Conservation (phyloP, 2,797 vertebrate genomes). For the Austrolebias charrua region DNA sequence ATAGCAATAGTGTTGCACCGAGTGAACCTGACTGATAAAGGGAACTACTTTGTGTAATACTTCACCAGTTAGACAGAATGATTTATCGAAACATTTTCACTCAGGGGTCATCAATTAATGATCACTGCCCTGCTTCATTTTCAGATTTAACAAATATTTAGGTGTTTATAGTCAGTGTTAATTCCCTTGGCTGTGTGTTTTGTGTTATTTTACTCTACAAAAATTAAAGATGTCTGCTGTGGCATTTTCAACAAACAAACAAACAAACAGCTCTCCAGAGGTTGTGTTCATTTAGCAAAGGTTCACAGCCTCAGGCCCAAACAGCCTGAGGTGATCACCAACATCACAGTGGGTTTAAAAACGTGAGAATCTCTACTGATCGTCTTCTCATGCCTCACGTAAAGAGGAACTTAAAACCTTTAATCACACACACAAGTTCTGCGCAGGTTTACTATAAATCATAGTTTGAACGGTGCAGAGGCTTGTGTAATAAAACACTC, state of each 20-base stretch:
- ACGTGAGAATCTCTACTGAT: constrained; percentile 53
- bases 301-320: constrained; percentile 55
- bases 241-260: constrained; percentile 5
- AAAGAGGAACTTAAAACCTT: constrained; percentile 11
- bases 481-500: constrained; percentile 35
- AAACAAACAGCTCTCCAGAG: background rate
- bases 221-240: too few species aligned
- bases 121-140: too few species aligned
- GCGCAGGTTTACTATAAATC: constrained; percentile 35
- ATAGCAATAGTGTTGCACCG: too few species aligned
- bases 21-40: too few species aligned
- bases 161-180: too few species aligned
- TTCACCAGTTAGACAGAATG: too few species aligned
- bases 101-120: too few species aligned
- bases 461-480: constrained; percentile 32
- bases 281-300: constrained; percentile 27
- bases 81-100: too few species aligned
- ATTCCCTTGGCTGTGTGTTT: too few species aligned
- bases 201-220: too few species aligned
- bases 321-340: constrained; percentile 49
- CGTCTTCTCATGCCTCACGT: constrained; percentile 52
- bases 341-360: constrained; percentile 13
- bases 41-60: too few species aligned
- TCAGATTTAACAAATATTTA: too few species aligned
- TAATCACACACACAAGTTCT: constrained; percentile 4